Base-by-base conservation (phyloP, 2,888 invertebrate species). In the Dioctria rufipes region DNA sequence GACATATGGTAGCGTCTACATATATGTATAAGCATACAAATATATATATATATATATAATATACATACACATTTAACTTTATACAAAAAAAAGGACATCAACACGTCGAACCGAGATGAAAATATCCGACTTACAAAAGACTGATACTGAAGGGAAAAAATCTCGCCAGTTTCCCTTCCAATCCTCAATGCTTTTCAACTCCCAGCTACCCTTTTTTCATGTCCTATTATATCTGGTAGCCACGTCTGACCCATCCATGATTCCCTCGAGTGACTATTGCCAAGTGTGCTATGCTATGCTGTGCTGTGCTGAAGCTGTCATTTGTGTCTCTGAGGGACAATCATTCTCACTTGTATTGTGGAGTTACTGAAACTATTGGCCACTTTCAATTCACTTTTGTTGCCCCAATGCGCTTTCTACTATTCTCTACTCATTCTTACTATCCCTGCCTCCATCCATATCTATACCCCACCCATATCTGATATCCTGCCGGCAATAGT, bases 341-440 rank as follows among this genome's bases (percentile, higher is more conserved):
- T 77, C 77, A 77, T 61, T 77, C 77, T 77, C 77, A 77, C 77
- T 77, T 77, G 77, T 77, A 63, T 49, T 63, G 63, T 77, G 13
- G 71, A 71, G 61, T 75, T 58, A 60, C 58, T 63, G 77, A 77
- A 77, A 77, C 77, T 63, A 77, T 77, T 77, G 77, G 77, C 77
- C 77, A 77, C 63, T 77, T 77, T 77, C 77, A 77, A 77, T 77
- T 77, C 77, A 63, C 77, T 61, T 77, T 77, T 77, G 37, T 46
- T 49, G 49, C 39, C 40, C 40, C 13, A n/a, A 37, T 39, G 63
- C 60, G 73, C 25, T n/a, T 6, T 0, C 25, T 25, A 25, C 25
- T 43, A 37, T 39, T 37, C 54, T 46, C n/a, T 42, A 5, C 25
- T 39, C 9, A 9, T 6, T 63, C 13, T n/a, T 58, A 25, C 39